Conservation (phyloP, 2,888 invertebrate species). For the Leuctra nigra region DNA sequence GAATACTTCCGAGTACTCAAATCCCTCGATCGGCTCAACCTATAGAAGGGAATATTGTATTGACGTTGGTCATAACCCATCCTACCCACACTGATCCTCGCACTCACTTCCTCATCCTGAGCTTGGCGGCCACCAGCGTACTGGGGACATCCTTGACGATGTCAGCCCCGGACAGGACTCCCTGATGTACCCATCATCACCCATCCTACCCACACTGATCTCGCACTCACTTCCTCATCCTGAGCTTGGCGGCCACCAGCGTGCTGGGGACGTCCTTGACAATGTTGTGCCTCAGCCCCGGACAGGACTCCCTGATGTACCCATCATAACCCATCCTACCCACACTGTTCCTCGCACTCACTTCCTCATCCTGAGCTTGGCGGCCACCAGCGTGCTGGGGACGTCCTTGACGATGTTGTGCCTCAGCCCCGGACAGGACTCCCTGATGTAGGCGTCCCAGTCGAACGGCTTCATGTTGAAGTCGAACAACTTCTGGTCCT, state of each 20-base stretch:
- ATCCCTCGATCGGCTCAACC: no score
- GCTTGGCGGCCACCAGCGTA: slow-evolving; percentile 60
- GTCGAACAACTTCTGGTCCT: slow-evolving; percentile 59
- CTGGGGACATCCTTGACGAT: slow-evolving; percentile 72
- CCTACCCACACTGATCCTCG: no score
- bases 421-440: slow-evolving; percentile 64
- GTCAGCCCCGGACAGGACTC: slow-evolving; percentile 62
- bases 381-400: slow-evolving; percentile 62
- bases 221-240: slow-evolving; percentile 52
- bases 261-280: slow-evolving; percentile 73
- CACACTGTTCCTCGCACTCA: no score
- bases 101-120: slow-evolving; percentile 51
- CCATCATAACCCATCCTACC: no score
- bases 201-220: no score
- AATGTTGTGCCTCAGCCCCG: slow-evolving; percentile 69
- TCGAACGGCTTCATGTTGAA: slow-evolving; percentile 65
- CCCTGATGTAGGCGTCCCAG: slow-evolving; percentile 67
- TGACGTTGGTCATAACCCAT: no score
- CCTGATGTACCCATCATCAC: slow-evolving; percentile 59
- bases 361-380: slow-evolving; percentile 52
- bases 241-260: slow-evolving; percentile 57
- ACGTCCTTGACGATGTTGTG: slow-evolving; percentile 76
- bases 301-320: slow-evolving; percentile 59
- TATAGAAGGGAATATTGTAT: no score
- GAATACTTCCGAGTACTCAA: no score